These are phyloP conservation scores for Acrocephalus scirpaceus DNA, from an alignment of 2,797 vertebrate genomes.

Conservation along the genomic window DNA sequence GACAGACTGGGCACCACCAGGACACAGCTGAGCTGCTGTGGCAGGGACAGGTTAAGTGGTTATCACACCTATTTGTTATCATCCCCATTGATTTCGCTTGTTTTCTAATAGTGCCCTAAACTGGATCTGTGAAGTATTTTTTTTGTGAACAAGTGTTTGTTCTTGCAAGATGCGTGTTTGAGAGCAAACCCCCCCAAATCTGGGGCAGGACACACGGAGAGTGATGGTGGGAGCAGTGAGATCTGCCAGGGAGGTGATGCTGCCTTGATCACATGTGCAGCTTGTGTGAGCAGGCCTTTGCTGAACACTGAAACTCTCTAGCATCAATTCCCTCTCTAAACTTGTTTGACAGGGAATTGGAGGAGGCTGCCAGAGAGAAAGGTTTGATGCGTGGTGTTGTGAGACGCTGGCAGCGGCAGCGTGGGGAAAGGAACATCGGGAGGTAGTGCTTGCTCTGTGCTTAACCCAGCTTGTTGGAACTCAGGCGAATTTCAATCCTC, in stretches of 20 bases:
- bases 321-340: neutral
- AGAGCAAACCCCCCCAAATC: neutral
- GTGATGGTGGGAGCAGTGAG: neutral
- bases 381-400: accelerated
- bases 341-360: constrained; percentile 12
- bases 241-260: neutral
- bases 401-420: neutral
- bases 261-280: neutral
- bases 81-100: neutral
- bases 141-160: neutral
- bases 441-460: neutral
- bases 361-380: neutral
- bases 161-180: neutral
- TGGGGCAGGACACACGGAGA: neutral
- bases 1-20: neutral
- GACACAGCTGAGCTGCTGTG: neutral
- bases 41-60: neutral
- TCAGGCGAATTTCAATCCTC: neutral
- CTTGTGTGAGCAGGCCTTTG: neutral
- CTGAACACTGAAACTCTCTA: neutral
- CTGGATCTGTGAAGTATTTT: neutral
- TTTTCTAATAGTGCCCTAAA: neutral
- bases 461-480: neutral
- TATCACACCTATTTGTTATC: neutral
- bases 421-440: neutral